A percentile compares a stretch with the other conserved stretches of the same genome.
Evolutionary conservation across 2,113 vertebrate species (phyloP).

Genomic region (Clarias batrachus): DNA sequence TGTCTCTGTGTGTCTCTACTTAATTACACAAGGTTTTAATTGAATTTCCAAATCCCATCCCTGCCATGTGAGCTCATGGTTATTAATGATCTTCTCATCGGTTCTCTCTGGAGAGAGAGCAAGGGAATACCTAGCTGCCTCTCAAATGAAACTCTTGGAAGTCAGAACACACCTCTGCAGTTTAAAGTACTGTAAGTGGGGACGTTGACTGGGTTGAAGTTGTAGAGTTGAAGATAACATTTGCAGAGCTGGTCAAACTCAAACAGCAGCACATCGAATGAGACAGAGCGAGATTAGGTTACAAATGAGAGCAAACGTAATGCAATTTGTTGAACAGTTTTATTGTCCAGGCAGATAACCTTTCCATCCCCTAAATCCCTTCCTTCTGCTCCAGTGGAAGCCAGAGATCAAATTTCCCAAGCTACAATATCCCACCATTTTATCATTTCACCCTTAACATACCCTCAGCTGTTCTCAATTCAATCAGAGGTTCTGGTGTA

Average conservation of each 20-base stretch:
- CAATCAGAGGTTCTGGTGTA: background rate
- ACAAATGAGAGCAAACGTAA: background rate
- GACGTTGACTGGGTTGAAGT: background rate
- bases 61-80: slow-evolving; percentile 29
- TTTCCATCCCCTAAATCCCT: background rate
- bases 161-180: background rate
- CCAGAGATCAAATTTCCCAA: slow-evolving; percentile 15
- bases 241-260: background rate
- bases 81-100: slow-evolving; percentile 32
- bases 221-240: background rate
- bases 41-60: slow-evolving; percentile 32
- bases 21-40: slow-evolving; percentile 37
- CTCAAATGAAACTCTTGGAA: background rate
- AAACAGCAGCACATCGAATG: background rate
- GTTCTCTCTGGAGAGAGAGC: slow-evolving; percentile 11
- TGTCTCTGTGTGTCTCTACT: slow-evolving; percentile 6
- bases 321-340: background rate
- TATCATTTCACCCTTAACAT: slow-evolving; percentile 62
- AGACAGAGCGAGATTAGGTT: background rate
- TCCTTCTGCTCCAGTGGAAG: background rate
- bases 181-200: background rate
- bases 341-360: background rate
- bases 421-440: slow-evolving; percentile 60
- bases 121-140: background rate
- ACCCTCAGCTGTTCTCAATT: background rate